Conservation (phyloP, 1,140 invertebrate species). For the Calosoma granatense region DNA sequence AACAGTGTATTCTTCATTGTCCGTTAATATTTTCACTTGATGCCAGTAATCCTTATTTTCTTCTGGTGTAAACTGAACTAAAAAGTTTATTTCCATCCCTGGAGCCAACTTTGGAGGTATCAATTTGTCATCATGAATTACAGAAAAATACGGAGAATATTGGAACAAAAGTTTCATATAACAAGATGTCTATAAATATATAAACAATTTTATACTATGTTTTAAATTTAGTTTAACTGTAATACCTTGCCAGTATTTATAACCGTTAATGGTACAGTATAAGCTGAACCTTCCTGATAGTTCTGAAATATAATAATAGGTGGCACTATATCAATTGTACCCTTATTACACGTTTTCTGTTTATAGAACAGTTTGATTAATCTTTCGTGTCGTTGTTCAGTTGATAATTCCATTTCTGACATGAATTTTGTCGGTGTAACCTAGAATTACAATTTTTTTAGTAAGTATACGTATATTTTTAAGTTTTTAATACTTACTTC, state of each 20-base stretch:
- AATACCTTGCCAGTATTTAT: slow-evolving; percentile 33
- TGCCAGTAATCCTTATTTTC: slow-evolving; percentile 31
- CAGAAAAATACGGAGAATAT: slow-evolving; percentile 26
- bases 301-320: slow-evolving; percentile 36
- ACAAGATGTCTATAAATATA: slow-evolving; percentile 15
- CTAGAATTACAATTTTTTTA: no score
- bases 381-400: slow-evolving; percentile 24
- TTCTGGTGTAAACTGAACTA: slow-evolving; percentile 30
- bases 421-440: slow-evolving; percentile 22
- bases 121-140: slow-evolving; percentile 25
- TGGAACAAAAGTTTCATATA: slow-evolving; percentile 24
- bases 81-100: slow-evolving; percentile 31
- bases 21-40: slow-evolving; percentile 27
- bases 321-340: slow-evolving; percentile 28
- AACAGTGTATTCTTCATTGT: slow-evolving; percentile 25
- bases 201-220: background rate
- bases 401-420: slow-evolving; percentile 20
- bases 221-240: slow-evolving; percentile 9
- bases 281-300: slow-evolving; percentile 27
- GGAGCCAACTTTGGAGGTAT: slow-evolving; percentile 31
- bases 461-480: no score
- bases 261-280: slow-evolving; percentile 29
- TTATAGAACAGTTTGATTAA: slow-evolving; percentile 19
- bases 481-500: no score
- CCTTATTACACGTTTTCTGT: slow-evolving; percentile 15